Evolutionary conservation across 2,888 invertebrate species (phyloP), one percentile per base, ranked within the genome.

Genomic region (Cheiracanthium punctorium): DNA sequence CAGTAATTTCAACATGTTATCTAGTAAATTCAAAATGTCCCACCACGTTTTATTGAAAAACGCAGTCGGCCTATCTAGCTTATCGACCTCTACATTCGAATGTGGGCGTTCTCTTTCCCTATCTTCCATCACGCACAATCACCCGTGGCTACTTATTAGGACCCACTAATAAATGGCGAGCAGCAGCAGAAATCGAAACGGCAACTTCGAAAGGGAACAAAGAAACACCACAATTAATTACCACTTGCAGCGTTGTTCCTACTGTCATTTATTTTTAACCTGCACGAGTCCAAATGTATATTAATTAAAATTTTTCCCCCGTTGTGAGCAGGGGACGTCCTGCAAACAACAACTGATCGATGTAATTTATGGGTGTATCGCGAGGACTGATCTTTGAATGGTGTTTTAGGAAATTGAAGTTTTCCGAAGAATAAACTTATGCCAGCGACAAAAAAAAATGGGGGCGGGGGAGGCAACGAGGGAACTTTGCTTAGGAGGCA

Each of bases 251-350:
- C 41, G 48, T 69, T n/a, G 72, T 10, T 30, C 28, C 24, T 48
- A n/a, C 64, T 24, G 64, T 37, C 30, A 43, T 37, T 82, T 82
- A 82, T 82, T 76, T 76, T 76, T 71, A 82, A 71, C 82, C 76
- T 76, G 76, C 30, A 69, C 71, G 71, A 76, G 76, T 65, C n/a
- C 76, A 71, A 82, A 75, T 76, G 76, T 75, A 76, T 82, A 82
- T 82, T 82, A 82, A 82, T 82, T 82, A 82, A 82, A 82, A 82
- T 41, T 76, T n/a, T n/a, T n/a, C 76, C n/a, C 70, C n/a, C 28
- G 14, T 28, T 14, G 30, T 52, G 67, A 14, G 30, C 64, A 64
- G 32, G 58, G 24, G 58, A 10, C 43, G 10, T 17, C 5, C 43
- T 48, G 43, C n/a, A n/a, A n/a, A n/a, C n/a, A n/a, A n/a, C n/a